Conservation (phyloP, 2,888 invertebrate species). For the Acrobasis consociella region DNA sequence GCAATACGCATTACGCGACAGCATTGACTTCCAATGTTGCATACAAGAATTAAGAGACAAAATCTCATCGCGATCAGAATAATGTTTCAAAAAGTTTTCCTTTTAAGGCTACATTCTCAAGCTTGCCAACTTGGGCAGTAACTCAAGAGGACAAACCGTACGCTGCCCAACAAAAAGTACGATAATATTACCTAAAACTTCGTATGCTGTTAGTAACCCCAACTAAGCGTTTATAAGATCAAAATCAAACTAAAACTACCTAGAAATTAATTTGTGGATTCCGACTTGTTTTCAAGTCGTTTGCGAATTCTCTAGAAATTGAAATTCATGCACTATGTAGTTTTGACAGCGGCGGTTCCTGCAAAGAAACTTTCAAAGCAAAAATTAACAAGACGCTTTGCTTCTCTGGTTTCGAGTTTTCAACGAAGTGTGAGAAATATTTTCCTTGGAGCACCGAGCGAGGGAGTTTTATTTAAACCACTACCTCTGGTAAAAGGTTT, state of each 20-base stretch:
- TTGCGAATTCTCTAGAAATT: conserved; percentile 29
- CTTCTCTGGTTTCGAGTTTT: conserved; percentile 21
- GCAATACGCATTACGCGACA: no score
- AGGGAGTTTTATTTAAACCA: conserved; percentile 17
- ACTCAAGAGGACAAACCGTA: conserved; percentile 22
- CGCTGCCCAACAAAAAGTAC: conserved; percentile 18
- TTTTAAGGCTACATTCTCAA: conserved; percentile 11
- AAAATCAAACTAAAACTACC: conserved; percentile 22
- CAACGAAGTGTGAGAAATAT: conserved; percentile 26
- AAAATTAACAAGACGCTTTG: conserved; percentile 32
- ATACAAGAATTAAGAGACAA: background rate
- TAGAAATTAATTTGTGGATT: conserved; percentile 22
- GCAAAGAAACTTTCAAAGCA: conserved; percentile 29
- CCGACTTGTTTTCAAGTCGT: conserved; percentile 25
- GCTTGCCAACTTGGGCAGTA: conserved; percentile 11
- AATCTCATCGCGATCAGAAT: conserved; percentile 17
- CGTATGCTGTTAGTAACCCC: conserved; percentile 13
- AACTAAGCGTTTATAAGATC: conserved; percentile 24
- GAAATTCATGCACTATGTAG: conserved; percentile 35
- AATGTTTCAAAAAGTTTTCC: conserved; percentile 20
- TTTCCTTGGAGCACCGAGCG: conserved; percentile 18
- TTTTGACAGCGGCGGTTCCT: conserved; percentile 32
- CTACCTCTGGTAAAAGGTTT: conserved; percentile 25
- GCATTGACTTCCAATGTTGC: background rate
- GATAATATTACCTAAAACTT: conserved; percentile 24